Base-by-base conservation (phyloP, 2,888 invertebrate species). In the Oligia strigilis region DNA sequence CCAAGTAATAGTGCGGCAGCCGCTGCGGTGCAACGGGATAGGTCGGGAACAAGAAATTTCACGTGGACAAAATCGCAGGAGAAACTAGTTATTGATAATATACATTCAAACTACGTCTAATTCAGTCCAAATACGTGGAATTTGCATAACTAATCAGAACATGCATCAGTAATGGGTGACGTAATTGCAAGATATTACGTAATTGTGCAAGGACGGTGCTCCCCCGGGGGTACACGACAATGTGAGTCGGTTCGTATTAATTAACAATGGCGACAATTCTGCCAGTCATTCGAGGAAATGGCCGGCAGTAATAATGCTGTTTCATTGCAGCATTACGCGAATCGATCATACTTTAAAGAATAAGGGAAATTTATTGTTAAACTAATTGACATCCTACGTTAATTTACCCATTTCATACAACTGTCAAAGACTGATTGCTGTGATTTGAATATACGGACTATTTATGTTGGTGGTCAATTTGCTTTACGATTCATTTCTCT, bases 221-320 rank as follows among this genome's bases (percentile, higher is more conserved):
- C 65, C 82, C 71, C 2, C 17, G 66, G 64, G 87, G 60, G 62
- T 71, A 76, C 70, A 67, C 23, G 72, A 49, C 69, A 60, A 85
- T 82, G 75, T 85, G 84, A 79, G 70, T 75, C 72, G 49, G 60
- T 75, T 65, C 40, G 36, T 67, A 75, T 74, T 70, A 84, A 87
- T 87, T 82, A 82, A 79, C 75, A 75, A 81, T 43, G 60, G 55
- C 55, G 62, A 66, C 69, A 72, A 82, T 84, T 78, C 49, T 52
- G 85, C 85, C 62, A 70, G 82, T 87, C 87, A 86, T 78, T 75
- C 52, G 29, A 76, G 72, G 49, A 77, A 82, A 77, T 82, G 19
- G 19, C 65, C 17, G n/a, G n/a, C 58, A 60, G 11, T 65, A 64
- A 75, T 86, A 65, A 72, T 49, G 74, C 73, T 76, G 46, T 43